These are phyloP conservation scores for Paralichthys olivaceus DNA, from an alignment of 2,113 vertebrate genomes.

Conservation along the genomic window DNA sequence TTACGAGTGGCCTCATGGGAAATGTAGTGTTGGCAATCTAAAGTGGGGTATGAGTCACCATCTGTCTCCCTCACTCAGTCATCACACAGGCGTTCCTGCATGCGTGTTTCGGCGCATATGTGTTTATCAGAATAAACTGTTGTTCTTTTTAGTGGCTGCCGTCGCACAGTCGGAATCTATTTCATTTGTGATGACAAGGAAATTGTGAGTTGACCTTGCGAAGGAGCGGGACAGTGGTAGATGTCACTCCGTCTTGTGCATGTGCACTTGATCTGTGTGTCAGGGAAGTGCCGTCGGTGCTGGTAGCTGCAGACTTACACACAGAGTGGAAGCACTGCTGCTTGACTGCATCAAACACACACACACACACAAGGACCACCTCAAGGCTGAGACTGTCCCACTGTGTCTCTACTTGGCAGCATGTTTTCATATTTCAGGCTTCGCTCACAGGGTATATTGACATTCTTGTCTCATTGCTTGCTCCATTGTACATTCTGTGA, in stretches of 20 bases:
- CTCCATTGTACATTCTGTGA: conserved; percentile 77
- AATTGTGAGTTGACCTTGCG: conserved; percentile 69
- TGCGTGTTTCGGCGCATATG: conserved; percentile 11
- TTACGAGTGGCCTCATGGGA: conserved; percentile 81
- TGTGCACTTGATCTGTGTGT: conserved; percentile 19
- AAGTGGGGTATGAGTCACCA: conserved; percentile 79
- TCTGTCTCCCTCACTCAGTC: conserved; percentile 69
- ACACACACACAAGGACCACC: conserved; percentile 29
- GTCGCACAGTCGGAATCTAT: conserved; percentile 40
- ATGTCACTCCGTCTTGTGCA: conserved; percentile 34
- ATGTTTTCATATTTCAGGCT: conserved; percentile 76
- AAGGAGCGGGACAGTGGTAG: conserved; percentile 17
- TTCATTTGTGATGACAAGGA: conserved; percentile 41
- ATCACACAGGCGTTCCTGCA: conserved; percentile 46
- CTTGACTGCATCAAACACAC: conserved; percentile 3
- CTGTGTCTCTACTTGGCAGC: conserved; percentile 59
- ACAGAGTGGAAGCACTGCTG: conserved; percentile 13
- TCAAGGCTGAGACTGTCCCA: conserved; percentile 54
- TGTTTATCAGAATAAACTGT: conserved; percentile 34
- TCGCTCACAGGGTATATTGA: conserved; percentile 64
- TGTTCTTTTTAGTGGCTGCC: conserved; percentile 20
- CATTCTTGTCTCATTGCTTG: conserved; percentile 73
- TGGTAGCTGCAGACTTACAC: conserved; percentile 35
- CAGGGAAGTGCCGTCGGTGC: conserved; percentile 5
- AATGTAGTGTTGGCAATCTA: conserved; percentile 80